Percentiles rank a stretch among this genome's conserved stretches.
Conservation (phyloP, 1,140 invertebrate species). For the Musca domestica region DNA sequence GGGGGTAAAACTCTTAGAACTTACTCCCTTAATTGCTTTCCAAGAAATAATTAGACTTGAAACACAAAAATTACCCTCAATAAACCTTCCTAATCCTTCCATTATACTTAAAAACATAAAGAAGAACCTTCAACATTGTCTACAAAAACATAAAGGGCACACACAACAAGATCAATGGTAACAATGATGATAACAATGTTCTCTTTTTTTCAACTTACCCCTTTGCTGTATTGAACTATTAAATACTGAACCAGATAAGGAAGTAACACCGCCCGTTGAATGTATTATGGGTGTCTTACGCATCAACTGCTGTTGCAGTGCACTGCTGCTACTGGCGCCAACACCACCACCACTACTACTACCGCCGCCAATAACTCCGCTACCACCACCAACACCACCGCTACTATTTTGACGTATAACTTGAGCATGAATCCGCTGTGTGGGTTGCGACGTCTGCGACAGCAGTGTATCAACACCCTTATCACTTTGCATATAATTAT, state of each 20-base stretch:
- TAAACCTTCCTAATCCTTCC: too few relatives aligned
- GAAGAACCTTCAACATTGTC: too few relatives aligned
- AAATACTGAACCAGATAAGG: constrained; percentile 37
- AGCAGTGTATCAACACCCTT: constrained; percentile 31
- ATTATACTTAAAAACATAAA: too few relatives aligned
- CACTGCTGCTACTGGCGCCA: constrained; percentile 29
- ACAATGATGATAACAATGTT: neutral
- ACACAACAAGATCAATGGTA: too few relatives aligned
- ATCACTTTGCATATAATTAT: constrained; percentile 45
- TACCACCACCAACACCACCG: constrained; percentile 13
- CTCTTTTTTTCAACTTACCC: constrained; percentile 25
- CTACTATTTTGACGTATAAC: constrained; percentile 41
- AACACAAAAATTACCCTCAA: too few relatives aligned
- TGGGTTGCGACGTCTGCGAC: constrained; percentile 22
- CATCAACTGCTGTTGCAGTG: constrained; percentile 38
- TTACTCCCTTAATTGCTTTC: too few relatives aligned
- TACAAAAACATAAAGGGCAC: too few relatives aligned
- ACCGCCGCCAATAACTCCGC: constrained; percentile 25
- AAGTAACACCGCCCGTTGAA: constrained; percentile 36
- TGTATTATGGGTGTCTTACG: constrained; percentile 49
- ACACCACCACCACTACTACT: constrained; percentile 22
- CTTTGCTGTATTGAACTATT: constrained; percentile 44
- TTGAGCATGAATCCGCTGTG: constrained; percentile 40
- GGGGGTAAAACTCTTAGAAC: too few relatives aligned
- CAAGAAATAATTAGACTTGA: too few relatives aligned